phyloP scores from a whole-genome alignment of 1,140 invertebrate species.

The Venustaconcha ellipsiformis region DNA sequence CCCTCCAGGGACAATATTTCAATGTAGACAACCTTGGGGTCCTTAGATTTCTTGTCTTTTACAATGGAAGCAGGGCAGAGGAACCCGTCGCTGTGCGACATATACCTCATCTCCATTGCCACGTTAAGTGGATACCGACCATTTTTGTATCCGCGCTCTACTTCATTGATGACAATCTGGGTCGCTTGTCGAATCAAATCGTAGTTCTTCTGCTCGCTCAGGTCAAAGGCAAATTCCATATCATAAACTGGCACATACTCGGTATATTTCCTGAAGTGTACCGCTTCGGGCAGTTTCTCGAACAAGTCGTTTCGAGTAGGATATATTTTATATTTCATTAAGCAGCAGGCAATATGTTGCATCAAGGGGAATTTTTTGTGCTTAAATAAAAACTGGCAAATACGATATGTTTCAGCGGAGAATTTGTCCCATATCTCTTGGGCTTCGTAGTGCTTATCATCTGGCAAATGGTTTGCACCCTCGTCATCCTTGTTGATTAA shows the following conservation, averaged over 20 bases:
- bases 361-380: neutral
- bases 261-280: slow-evolving; percentile 21
- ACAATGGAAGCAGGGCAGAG: slow-evolving; percentile 15
- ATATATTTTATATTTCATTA: slow-evolving; percentile 12
- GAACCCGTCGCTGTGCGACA: slow-evolving; percentile 8
- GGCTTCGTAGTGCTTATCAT: neutral
- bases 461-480: neutral
- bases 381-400: too few relatives aligned
- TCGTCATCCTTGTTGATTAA: slow-evolving; percentile 8
- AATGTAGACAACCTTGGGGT: slow-evolving; percentile 19
- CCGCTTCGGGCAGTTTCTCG: slow-evolving; percentile 15
- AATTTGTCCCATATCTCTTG: neutral
- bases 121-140: slow-evolving; percentile 6
- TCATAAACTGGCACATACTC: slow-evolving; percentile 11
- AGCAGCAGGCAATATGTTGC: neutral
- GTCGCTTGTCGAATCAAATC: neutral
- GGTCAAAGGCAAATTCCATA: slow-evolving; percentile 24
- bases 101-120: slow-evolving; percentile 6
- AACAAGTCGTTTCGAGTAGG: slow-evolving; percentile 1
- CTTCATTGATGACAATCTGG: slow-evolving; percentile 3
- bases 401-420: neutral
- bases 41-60: neutral
- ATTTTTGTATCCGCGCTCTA: neutral
- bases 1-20: slow-evolving; percentile 4
- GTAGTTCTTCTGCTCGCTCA: neutral